phyloP scores from a whole-genome alignment of 2,888 invertebrate species.

The Diadegma fenestrale region DNA sequence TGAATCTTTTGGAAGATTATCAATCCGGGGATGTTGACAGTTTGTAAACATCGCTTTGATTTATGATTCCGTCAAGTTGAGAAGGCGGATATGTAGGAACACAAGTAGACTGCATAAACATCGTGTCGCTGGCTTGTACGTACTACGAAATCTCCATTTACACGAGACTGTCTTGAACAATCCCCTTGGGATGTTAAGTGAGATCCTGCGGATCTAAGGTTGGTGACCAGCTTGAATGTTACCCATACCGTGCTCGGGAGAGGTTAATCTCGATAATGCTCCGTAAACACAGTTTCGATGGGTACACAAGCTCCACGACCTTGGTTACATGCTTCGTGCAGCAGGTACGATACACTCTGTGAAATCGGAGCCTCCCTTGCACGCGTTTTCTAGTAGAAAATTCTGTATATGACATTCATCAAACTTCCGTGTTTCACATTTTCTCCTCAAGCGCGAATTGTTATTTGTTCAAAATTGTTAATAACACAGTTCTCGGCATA shows the following conservation, averaged over 20 bases:
- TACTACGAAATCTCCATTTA: slow-evolving; percentile 53
- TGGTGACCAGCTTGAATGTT: slow-evolving; percentile 61
- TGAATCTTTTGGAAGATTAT: not conserved
- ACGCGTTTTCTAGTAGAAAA: not conserved
- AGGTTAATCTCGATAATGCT: slow-evolving; percentile 78
- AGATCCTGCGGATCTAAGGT: slow-evolving; percentile 73
- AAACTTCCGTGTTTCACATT: not conserved
- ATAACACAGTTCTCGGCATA: no score
- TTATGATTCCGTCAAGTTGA: not conserved
- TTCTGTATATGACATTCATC: slow-evolving; percentile 6
- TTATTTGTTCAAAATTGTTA: not conserved
- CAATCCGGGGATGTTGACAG: not conserved
- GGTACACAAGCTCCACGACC: slow-evolving; percentile 35
- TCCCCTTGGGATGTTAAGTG: slow-evolving; percentile 57
- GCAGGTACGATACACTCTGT: slow-evolving; percentile 41
- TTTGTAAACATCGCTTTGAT: not conserved
- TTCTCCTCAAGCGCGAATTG: not conserved
- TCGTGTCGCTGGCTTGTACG: slow-evolving; percentile 41
- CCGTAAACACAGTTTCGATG: slow-evolving; percentile 76
- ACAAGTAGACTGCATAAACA: slow-evolving; percentile 14
- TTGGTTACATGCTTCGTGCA: slow-evolving; percentile 16
- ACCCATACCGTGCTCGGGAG: slow-evolving; percentile 36
- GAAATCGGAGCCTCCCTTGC: not conserved
- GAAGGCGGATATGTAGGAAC: not conserved
- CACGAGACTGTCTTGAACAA: slow-evolving; percentile 53